Percentiles rank a stretch among this genome's conserved stretches.
These are phyloP conservation scores for Nasua narica DNA, from an alignment of 2,797 vertebrate genomes.

Conservation along the genomic window DNA sequence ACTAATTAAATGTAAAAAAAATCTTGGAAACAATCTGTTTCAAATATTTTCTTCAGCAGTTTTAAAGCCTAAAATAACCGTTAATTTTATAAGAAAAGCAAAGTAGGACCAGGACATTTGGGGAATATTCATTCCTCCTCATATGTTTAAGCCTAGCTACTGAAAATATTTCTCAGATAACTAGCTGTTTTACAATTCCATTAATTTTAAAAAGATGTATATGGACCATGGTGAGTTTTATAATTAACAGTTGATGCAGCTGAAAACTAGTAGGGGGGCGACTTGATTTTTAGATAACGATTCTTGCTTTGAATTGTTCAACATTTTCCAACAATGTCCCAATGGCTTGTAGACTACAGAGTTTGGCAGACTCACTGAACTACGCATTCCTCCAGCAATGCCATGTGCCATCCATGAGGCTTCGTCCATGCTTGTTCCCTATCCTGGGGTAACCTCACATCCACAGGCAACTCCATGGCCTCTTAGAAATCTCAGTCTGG, in stretches of 20 bases:
- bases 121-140: not conserved
- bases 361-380: not conserved
- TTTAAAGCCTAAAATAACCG: not conserved
- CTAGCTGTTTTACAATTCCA: not conserved
- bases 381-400: not conserved
- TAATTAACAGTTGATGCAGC: not conserved
- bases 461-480: rapidly evolving
- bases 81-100: not conserved
- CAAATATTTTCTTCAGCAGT: not conserved
- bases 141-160: not conserved
- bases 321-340: not conserved
- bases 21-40: not conserved
- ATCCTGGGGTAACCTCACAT: too few relatives aligned
- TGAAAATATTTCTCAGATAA: not conserved
- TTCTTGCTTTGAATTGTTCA: not conserved
- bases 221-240: not conserved
- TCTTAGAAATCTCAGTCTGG: not conserved
- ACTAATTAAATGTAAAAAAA: not conserved
- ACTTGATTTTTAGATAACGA: not conserved
- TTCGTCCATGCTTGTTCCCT: not conserved
- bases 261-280: not conserved
- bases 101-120: not conserved
- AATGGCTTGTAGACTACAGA: not conserved
- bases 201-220: not conserved
- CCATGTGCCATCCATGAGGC: rapidly evolving